Evolutionary conservation across 2,797 vertebrate species (phyloP), one percentile per base, ranked within the genome.

Genomic region (Oreortyx pictus): DNA sequence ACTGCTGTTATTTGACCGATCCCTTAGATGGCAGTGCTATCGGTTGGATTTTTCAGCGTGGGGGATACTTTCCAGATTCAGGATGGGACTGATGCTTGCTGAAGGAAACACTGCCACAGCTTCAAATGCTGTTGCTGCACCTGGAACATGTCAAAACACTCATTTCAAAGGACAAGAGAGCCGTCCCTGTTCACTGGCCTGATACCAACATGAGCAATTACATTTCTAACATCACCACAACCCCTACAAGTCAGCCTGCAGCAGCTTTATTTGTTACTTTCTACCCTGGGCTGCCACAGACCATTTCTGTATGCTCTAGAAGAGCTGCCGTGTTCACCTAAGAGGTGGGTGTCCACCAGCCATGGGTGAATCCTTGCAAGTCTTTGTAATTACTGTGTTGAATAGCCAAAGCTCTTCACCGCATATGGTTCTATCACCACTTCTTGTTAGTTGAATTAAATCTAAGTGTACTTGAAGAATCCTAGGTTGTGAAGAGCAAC

Each of bases 201-300:
- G 82, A 94, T 89, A 94, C 90, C 94, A 96, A 92, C 87, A 89
- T 8, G 92, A 89, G 86, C 87, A 94, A 94, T 94, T 94, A 88
- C 73, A 87, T 76, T 92, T 90, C 93, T 79, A 86, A 78, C 47
- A 5, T 49, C 47, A 86, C 92, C 60, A 72, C 84, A 85, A 59
- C 50, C 76, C 79, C 93, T 90, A 87, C 44, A 62, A 87, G 19
- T 93, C 70, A 31, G 71, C 25, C 50, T 64, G 66, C 83, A 89
- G 80, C 66, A 7, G 24, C 23, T 37, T 47, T 61, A 9, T 47
- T 65, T 86, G 72, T 73, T 86, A 79, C 33, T 90, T 78, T 73
- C 88, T 90, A 35, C 43, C 57, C 72, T 16, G 7, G 37, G 49
- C 46, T 62, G 83, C 25, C 1, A 4, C 66, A 46, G 60, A 89